phyloP scores from a whole-genome alignment of 2,113 vertebrate species.

The Psittacus erithacus region DNA sequence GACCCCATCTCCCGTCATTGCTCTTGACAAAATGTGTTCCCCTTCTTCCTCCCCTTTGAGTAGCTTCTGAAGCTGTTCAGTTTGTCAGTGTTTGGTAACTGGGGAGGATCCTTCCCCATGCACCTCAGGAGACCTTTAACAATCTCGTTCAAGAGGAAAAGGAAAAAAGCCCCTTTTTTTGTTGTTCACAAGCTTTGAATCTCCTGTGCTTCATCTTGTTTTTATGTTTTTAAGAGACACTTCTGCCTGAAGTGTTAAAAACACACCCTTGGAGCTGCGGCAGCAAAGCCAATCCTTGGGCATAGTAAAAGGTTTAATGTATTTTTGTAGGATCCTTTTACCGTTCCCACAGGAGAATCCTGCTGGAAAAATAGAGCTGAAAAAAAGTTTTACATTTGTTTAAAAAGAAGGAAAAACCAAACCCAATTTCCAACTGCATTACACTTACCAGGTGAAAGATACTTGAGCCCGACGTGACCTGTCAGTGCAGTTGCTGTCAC shows the following conservation, averaged over 20 bases:
- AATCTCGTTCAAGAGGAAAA: background rate
- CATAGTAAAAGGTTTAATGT: slow-evolving; percentile 17
- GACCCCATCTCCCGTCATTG: background rate
- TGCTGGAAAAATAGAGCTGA: background rate
- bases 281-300: background rate
- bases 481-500: background rate
- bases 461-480: background rate
- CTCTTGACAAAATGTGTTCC: background rate
- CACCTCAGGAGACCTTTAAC: background rate
- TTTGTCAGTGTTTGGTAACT: background rate
- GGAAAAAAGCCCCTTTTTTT: background rate
- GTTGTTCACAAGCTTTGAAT: background rate
- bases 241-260: slow-evolving; percentile 26
- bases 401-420: background rate
- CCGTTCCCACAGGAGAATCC: background rate
- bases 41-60: background rate
- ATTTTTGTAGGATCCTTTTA: slow-evolving; percentile 37
- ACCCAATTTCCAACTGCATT: background rate
- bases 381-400: background rate
- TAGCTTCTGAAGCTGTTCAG: background rate
- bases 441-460: background rate
- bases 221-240: background rate
- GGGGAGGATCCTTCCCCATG: background rate
- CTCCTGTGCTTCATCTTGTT: background rate
- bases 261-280: slow-evolving; percentile 22